These are phyloP conservation scores for Trichogramma evanescens DNA, from an alignment of 2,888 invertebrate genomes.

Conservation along the genomic window DNA sequence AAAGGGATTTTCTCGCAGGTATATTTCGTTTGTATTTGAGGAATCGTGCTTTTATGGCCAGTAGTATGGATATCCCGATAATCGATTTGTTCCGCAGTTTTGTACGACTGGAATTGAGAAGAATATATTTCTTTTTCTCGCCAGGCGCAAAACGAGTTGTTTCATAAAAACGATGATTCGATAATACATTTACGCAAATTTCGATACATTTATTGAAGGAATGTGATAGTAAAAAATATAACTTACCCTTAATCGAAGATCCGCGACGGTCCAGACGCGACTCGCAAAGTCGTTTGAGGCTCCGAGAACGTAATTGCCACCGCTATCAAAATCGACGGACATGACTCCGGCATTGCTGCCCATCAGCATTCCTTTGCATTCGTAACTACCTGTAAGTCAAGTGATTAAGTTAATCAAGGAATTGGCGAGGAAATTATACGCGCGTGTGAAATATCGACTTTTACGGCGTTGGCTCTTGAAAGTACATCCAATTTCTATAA, in stretches of 20 bases:
- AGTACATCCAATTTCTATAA: background rate
- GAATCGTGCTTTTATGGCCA: too few relatives aligned
- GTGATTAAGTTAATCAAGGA: too few relatives aligned
- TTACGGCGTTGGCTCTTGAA: too few relatives aligned
- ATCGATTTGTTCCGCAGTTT: background rate
- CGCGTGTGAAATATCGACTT: too few relatives aligned
- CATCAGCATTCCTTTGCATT: conserved; percentile 71
- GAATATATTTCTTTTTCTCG: background rate
- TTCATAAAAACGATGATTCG: too few relatives aligned
- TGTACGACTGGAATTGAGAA: background rate
- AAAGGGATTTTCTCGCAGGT: too few relatives aligned
- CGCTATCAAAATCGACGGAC: conserved; percentile 91
- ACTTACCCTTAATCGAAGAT: conserved; percentile 85
- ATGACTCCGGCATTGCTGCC: conserved; percentile 95
- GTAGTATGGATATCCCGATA: too few relatives aligned
- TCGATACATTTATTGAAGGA: background rate
- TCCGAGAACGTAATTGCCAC: conserved; percentile 79
- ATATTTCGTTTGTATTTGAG: too few relatives aligned
- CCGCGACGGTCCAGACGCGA: conserved; percentile 88
- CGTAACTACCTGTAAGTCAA: conserved; percentile 55
- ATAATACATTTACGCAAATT: too few relatives aligned
- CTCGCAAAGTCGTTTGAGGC: conserved; percentile 96
- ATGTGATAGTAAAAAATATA: background rate
- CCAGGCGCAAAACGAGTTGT: too few relatives aligned
- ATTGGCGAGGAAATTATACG: too few relatives aligned